Conservation (phyloP, 2,888 invertebrate species). For the Luffia ferchaultella region DNA sequence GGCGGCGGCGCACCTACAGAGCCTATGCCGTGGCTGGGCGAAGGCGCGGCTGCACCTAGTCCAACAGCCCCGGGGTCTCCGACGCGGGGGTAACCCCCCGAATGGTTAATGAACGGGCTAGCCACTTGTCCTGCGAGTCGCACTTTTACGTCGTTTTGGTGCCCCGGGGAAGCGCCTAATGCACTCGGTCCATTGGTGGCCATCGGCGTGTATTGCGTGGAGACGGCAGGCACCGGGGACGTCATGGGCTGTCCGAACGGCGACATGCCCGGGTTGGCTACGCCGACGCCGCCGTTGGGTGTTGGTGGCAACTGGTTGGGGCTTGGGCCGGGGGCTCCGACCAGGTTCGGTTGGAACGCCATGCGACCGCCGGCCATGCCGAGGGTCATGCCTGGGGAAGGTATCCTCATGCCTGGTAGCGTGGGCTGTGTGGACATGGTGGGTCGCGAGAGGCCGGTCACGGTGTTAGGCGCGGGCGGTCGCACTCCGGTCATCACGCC, state of each 20-base stretch:
- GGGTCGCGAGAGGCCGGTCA: conserved; percentile 22
- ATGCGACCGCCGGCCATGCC: conserved; percentile 46
- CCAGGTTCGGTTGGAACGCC: conserved; percentile 67
- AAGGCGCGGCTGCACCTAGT: conserved; percentile 26
- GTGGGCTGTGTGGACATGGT: conserved; percentile 24
- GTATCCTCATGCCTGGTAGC: conserved; percentile 68
- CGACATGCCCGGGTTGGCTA: conserved; percentile 73
- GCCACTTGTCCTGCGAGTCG: conserved; percentile 49
- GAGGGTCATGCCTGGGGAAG: conserved; percentile 70
- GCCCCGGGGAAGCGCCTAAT: conserved; percentile 57
- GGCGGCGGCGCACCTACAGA: conserved; percentile 54
- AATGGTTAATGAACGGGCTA: conserved; percentile 64
- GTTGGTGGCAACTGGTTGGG: conserved; percentile 71
- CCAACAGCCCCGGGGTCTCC: conserved; percentile 59
- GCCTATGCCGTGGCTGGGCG: conserved; percentile 35
- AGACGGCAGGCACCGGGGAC: conserved; percentile 58
- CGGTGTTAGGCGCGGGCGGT: conserved; percentile 24
- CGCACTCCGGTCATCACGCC: conserved; percentile 42
- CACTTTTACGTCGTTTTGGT: conserved; percentile 66
- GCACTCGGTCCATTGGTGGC: conserved; percentile 68
- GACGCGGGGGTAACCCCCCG: conserved; percentile 30
- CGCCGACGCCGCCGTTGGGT: conserved; percentile 65
- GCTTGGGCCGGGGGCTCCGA: conserved; percentile 81
- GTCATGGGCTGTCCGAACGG: conserved; percentile 74
- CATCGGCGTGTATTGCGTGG: conserved; percentile 55